A percentile compares a stretch with the other conserved stretches of the same genome.
Evolutionary conservation across 2,797 vertebrate species (phyloP).

Genomic region (Hipposideros larvatus): DNA sequence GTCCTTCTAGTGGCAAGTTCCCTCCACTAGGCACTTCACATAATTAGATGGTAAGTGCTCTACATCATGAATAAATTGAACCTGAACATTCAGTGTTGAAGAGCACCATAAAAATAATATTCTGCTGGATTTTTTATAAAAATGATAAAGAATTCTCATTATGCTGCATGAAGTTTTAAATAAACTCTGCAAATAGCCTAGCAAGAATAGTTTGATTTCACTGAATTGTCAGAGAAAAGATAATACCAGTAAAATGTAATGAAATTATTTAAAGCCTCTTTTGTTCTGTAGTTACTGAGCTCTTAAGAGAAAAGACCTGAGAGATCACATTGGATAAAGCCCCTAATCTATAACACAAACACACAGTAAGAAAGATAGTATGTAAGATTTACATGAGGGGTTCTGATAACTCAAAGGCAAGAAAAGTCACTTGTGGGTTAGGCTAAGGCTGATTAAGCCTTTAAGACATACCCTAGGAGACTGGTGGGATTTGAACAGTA

Average conservation of each 20-base stretch:
- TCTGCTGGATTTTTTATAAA: not conserved
- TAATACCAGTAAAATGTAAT: not conserved
- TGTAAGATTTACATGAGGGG: accelerated
- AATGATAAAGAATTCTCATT: not conserved
- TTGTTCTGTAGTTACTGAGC: not conserved
- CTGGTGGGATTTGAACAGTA: not conserved
- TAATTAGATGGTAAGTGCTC: not conserved
- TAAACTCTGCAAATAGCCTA: not conserved
- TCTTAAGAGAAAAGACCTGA: not conserved
- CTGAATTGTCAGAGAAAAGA: not conserved
- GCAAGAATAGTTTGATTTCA: not conserved
- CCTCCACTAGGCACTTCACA: not conserved
- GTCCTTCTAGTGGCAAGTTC: not conserved
- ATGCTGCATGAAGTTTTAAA: not conserved
- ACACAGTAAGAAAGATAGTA: not conserved
- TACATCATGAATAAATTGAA: not conserved
- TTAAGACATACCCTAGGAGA: not conserved
- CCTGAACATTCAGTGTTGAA: not conserved
- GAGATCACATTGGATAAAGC: not conserved
- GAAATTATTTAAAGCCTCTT: not conserved
- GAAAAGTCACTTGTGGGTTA: not conserved
- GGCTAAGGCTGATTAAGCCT: not conserved
- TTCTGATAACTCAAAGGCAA: not conserved
- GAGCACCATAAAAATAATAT: not conserved
- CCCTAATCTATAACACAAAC: not conserved